Base-by-base conservation (phyloP, 1,140 invertebrate genomes). In the Trichogramma pretiosum region DNA sequence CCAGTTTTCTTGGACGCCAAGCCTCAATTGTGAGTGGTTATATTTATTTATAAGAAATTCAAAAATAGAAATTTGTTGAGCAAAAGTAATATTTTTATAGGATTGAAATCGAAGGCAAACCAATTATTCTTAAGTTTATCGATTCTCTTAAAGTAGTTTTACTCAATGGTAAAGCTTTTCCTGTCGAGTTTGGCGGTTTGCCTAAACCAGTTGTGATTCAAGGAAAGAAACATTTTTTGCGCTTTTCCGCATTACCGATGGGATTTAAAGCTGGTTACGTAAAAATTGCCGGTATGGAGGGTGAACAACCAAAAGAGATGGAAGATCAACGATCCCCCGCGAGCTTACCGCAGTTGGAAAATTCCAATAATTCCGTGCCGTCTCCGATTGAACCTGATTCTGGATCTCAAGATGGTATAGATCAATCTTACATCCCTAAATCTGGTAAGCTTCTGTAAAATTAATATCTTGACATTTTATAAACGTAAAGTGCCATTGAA, bases 151-250 rank as follows among this genome's bases (percentile, higher is more conserved):
- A 77, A 48, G 85, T 81, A 5, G 84, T 87, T 1, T 61, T 89
- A n/a, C 78, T 94, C 9, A 90, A 93, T 61, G 87, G 89, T 33
- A 76, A 81, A 56, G 81, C 85, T 2, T 89, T 90, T 61, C 79
- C 83, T 61, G 80, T 87, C 2, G 83, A 91, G 51, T 97, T 94
- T 74, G 93, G 93, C 37, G 93, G 92, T 9, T 74, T 94, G 32
- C 92, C 93, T 0, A 89, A 92, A 59, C 83, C 90, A 1, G 83
- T 94, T 42, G 77, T 84, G 40, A 76, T 95, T 21, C 79, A 82
- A 18, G 84, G 82, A 16, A 81, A 82, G 49, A 85, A 85, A 53
- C 87, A 92, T 66, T 92, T 86, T 56, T 78, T 98, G 17, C 74
- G 89, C 24, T 82, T 94, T 52, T 78, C 85, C 0, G 83, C 85